phyloP scores from a whole-genome alignment of 2,113 vertebrate genomes.

The Addax nasomaculatus region DNA sequence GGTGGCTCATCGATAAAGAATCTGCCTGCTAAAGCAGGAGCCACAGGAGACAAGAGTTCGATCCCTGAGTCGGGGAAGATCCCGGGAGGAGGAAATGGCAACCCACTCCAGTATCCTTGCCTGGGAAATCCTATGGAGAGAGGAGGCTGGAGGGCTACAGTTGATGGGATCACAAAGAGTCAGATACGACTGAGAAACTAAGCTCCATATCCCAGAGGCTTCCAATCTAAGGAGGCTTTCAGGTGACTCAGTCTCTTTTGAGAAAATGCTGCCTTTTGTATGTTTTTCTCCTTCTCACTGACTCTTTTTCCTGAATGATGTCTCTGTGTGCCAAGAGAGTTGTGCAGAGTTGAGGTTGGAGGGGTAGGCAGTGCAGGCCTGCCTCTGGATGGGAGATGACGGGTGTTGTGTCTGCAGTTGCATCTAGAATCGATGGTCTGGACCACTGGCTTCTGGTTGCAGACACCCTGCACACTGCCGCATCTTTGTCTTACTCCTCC shows the following conservation, averaged over 20 bases:
- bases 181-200: neutral
- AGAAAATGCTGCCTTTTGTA: neutral
- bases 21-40: neutral
- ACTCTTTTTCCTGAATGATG: neutral
- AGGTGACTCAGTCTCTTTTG: neutral
- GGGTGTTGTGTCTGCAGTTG: too few relatives aligned
- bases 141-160: neutral
- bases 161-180: neutral
- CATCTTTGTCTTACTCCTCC: neutral
- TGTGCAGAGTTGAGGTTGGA: neutral
- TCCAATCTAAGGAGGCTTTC: neutral
- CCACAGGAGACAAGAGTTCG: neutral
- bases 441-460: neutral
- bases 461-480: too few relatives aligned
- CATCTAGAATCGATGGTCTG: neutral
- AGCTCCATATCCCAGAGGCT: neutral
- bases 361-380: fast-evolving
- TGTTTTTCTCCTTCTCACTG: neutral
- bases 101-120: neutral
- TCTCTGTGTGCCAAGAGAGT: neutral
- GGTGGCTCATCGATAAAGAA: neutral
- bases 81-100: neutral
- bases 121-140: neutral
- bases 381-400: neutral
- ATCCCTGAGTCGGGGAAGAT: neutral